Conservation (phyloP, 1,140 invertebrate genomes). For the Eupristina koningsbergeri region DNA sequence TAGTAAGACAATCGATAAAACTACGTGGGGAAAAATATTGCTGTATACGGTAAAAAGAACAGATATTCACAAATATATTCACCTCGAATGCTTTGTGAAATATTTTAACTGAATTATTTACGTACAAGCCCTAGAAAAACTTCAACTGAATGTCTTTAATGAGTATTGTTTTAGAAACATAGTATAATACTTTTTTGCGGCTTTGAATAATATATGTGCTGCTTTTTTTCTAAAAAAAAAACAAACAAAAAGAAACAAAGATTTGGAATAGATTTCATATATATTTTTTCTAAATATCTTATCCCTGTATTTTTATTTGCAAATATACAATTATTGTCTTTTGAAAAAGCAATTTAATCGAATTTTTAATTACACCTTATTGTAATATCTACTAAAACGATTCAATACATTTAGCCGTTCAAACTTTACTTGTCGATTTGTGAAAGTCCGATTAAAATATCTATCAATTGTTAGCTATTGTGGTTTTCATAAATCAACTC, state of each 20-base stretch:
- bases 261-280: no score
- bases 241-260: neutral
- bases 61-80: neutral
- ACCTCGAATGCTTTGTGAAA: neutral
- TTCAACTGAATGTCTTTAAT: neutral
- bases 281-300: no score
- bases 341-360: no score
- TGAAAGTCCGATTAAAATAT: neutral
- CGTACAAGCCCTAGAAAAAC: neutral
- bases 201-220: neutral
- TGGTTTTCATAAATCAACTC: neutral
- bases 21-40: neutral
- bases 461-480: neutral
- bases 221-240: neutral
- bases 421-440: neutral
- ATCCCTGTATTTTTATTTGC: neutral
- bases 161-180: neutral
- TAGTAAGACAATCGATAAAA: neutral
- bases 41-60: neutral
- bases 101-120: neutral
- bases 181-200: neutral
- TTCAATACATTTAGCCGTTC: neutral
- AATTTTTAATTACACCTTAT: no score
- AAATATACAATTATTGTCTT: no score
- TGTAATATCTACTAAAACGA: no score